Evolutionary conservation across 2,888 invertebrate species (phyloP).

Genomic region (Empis livida): DNA sequence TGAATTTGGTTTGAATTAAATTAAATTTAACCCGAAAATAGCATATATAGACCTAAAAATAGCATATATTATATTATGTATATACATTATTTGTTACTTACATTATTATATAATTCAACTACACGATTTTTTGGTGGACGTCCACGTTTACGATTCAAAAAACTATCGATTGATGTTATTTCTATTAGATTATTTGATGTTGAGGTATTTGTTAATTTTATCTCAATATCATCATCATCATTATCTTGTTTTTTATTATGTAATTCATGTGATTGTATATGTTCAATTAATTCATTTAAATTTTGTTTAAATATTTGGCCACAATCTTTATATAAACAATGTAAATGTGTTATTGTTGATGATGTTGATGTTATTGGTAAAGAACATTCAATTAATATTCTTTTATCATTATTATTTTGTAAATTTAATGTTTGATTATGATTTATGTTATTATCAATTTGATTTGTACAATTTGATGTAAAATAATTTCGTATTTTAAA

Average conservation of each 20-base stretch:
- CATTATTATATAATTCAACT: conserved; percentile 84
- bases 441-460: not conserved
- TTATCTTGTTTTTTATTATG: not conserved
- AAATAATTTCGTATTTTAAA: not conserved
- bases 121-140: conserved; percentile 94
- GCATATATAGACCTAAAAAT: not conserved
- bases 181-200: conserved; percentile 21
- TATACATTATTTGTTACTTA: conserved; percentile 37
- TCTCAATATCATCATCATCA: not conserved
- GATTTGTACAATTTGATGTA: not conserved
- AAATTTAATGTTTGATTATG: not conserved
- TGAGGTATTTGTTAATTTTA: not conserved
- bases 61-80: not conserved
- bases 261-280: conserved; percentile 14
- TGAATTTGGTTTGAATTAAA: too few relatives aligned
- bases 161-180: conserved; percentile 68
- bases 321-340: conserved; percentile 16
- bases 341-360: conserved; percentile 12
- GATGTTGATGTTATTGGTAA: conserved; percentile 2
- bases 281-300: conserved; percentile 13
- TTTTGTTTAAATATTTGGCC: conserved; percentile 13
- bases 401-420: not conserved
- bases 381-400: not conserved
- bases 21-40: too few relatives aligned
- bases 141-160: conserved; percentile 85